Base-by-base conservation (phyloP, 2,113 vertebrate genomes). In the Mobula birostris region DNA sequence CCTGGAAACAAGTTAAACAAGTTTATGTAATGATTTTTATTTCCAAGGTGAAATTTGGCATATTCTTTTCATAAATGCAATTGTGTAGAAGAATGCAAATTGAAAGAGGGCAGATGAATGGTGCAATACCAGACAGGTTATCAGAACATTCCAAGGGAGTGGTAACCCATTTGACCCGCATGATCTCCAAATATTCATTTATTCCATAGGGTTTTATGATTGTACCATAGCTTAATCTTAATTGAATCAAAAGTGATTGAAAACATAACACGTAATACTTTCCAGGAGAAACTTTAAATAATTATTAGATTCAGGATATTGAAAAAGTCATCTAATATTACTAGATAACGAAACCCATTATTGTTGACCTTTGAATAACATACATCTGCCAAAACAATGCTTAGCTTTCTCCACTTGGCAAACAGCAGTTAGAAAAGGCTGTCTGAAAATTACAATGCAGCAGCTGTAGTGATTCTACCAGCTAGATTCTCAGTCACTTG, bases 1-100 rank as follows among this genome's bases (percentile, higher is more conserved):
- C 99, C 99, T 99, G 94, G n/a, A 95, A 94, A 40, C 88, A 74
- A 85, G 4, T 95, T 74, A 2, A 74, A 74, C 15, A 94, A 27
- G 74, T 94, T 12, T n/a, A 12, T 21, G 66, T 40, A 72, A 24
- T 92, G 66, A 4, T 93, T 74, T 76, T 56, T 29, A 93, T 93
- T 93, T 93, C 40, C 17, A 29, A 17, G 19, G 40, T 74, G 29
- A 61, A 93, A 92, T 72, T 92, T 92, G 24, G 36, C 40, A 63
- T 36, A 76, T 27, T 93, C 56, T 29, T 56, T 93, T 40, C 36
- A 12, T 40, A 29, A 93, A 11, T 32, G 8, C 61, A 70, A 74
- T 76, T 29, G 29, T 90, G 32, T 36, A 36, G 61, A 6, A 68
- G 29, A 68, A 6, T 1, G 21, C 12, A 88, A n/a, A 88, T 6